Evolutionary conservation across 2,888 invertebrate genomes (phyloP).

Genomic region (Chelonus formosanus): DNA sequence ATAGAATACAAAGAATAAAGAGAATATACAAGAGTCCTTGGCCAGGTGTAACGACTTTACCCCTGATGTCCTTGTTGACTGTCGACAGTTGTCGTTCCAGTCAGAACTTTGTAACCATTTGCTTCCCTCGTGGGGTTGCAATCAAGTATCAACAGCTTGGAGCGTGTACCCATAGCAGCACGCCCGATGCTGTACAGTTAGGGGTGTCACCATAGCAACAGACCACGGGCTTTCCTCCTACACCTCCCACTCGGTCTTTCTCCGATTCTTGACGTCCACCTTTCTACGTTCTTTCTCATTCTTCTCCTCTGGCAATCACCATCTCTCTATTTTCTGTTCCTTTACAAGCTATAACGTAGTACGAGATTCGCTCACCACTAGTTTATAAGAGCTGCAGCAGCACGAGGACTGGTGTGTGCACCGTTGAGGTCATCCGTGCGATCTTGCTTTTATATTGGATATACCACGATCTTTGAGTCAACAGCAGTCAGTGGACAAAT

Average conservation of each 20-base stretch:
- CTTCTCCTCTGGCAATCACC: slow-evolving; percentile 12
- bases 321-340: slow-evolving; percentile 34
- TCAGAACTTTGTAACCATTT: slow-evolving; percentile 30
- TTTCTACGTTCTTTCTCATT: slow-evolving; percentile 23
- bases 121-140: slow-evolving; percentile 29
- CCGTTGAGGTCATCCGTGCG: slow-evolving; percentile 27
- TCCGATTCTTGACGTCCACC: slow-evolving; percentile 27
- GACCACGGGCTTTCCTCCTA: slow-evolving; percentile 48
- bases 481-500: slow-evolving; percentile 4
- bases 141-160: slow-evolving; percentile 41
- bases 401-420: slow-evolving; percentile 28
- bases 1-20: slow-evolving; percentile 15
- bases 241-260: slow-evolving; percentile 44
- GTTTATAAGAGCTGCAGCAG: slow-evolving; percentile 42
- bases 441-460: slow-evolving; percentile 1
- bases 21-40: slow-evolving; percentile 19
- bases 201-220: slow-evolving; percentile 58
- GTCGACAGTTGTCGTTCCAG: slow-evolving; percentile 33
- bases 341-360: slow-evolving; percentile 14
- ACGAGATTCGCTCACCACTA: slow-evolving; percentile 47
- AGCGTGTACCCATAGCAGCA: slow-evolving; percentile 54
- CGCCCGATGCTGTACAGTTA: slow-evolving; percentile 41
- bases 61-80: slow-evolving; percentile 27
- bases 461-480: slow-evolving; percentile 11
- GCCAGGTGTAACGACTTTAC: slow-evolving; percentile 7